Percentiles rank a stretch among this genome's conserved stretches.
phyloP scores from a whole-genome alignment of 2,888 invertebrate species.

The Synergus japonicus region DNA sequence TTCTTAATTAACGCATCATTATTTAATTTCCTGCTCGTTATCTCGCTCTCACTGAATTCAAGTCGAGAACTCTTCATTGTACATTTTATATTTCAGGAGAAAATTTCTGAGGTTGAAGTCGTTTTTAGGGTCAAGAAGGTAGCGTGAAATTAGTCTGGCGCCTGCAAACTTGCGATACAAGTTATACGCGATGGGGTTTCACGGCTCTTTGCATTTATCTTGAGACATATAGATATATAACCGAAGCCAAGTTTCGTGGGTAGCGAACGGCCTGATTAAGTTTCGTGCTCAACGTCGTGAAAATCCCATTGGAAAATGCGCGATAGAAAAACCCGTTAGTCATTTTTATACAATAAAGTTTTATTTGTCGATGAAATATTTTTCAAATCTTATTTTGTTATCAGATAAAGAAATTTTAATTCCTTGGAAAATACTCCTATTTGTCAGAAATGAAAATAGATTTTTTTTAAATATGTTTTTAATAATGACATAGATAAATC shows the following conservation, averaged over 20 bases:
- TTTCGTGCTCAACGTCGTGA: conserved; percentile 30
- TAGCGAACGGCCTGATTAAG: conserved; percentile 29
- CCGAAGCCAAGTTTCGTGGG: not conserved
- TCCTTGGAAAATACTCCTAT: too few relatives aligned
- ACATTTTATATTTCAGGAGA: not conserved
- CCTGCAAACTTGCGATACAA: conserved; percentile 48
- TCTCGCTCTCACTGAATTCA: not conserved
- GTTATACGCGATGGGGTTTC: conserved; percentile 17
- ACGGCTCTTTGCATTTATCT: conserved; percentile 33
- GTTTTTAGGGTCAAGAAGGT: conserved; percentile 49
- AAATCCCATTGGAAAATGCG: conserved; percentile 33
- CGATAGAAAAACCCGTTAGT: conserved; percentile 9
- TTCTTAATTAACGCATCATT: not conserved
- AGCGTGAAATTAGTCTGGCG: conserved; percentile 57
- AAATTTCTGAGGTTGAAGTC: not conserved
- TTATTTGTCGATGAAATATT: not conserved
- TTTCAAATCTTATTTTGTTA: not conserved
- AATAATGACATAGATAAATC: not conserved
- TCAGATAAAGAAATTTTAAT: not conserved
- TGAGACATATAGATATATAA: conserved; percentile 29
- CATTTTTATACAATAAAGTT: not conserved
- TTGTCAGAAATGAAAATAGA: too few relatives aligned
- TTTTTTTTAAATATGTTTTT: not conserved
- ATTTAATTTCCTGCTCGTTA: not conserved
- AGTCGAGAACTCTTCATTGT: not conserved